Percentiles rank a stretch among this genome's conserved stretches.
These are phyloP conservation scores for Buphagus erythrorhynchus DNA, from an alignment of 2,797 vertebrate species.

Conservation along the genomic window DNA sequence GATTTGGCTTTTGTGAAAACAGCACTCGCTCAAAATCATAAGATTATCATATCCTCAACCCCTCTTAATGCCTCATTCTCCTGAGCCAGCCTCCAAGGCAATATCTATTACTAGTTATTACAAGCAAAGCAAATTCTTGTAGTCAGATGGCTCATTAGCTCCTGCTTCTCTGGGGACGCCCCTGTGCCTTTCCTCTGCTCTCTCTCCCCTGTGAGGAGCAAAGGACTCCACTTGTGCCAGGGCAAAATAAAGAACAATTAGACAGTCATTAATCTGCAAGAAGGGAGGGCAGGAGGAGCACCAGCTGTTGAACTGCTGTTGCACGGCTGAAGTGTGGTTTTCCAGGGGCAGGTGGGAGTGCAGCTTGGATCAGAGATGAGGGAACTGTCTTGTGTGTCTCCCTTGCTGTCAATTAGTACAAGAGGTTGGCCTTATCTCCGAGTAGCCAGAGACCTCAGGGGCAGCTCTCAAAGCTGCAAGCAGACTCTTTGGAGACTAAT, in stretches of 20 bases:
- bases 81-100: neutral
- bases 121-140: neutral
- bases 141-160: conserved; percentile 10
- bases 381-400: neutral
- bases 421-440: neutral
- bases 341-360: neutral
- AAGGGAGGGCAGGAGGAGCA: neutral
- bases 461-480: neutral
- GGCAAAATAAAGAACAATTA: neutral
- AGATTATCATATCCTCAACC: neutral
- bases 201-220: neutral
- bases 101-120: neutral
- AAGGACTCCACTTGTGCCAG: neutral
- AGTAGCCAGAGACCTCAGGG: neutral
- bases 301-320: neutral
- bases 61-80: neutral
- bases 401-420: conserved; percentile 22
- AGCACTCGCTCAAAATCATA: neutral
- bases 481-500: conserved; percentile 24
- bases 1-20: neutral
- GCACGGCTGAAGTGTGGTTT: neutral
- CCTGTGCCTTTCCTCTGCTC: neutral
- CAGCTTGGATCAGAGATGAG: neutral
- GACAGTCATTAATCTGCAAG: conserved; percentile 11
- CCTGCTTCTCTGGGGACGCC: neutral